Conservation (phyloP, 2,113 vertebrate genomes). For the Dendropsophus ebraccatus region DNA sequence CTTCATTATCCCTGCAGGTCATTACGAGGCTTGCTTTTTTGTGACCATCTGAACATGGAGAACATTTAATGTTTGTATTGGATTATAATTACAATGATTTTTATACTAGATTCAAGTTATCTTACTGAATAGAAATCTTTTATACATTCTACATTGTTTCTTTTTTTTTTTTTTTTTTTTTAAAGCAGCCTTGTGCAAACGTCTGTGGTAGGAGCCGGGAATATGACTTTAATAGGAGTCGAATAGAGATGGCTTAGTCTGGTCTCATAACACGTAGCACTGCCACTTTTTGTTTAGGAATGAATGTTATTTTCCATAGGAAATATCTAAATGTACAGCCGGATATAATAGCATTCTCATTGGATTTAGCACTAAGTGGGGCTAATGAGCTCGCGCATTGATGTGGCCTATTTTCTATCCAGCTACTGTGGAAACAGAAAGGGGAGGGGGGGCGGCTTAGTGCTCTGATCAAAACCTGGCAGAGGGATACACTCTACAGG, state of each 20-base stretch:
- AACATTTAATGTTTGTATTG: too few species aligned
- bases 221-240: not conserved
- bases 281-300: not conserved
- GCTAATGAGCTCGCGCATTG: slow-evolving; percentile 27
- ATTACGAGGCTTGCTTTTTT: too few species aligned
- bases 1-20: too few species aligned
- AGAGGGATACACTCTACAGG: not conserved
- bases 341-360: slow-evolving; percentile 16
- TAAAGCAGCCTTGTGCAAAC: too few species aligned
- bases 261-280: not conserved
- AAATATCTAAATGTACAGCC: slow-evolving; percentile 24
- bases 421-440: not conserved
- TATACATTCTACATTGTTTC: too few species aligned
- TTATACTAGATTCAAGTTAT: too few species aligned
- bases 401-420: slow-evolving; percentile 33
- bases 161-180: too few species aligned
- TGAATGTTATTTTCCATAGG: not conserved
- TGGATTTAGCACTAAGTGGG: slow-evolving; percentile 20
- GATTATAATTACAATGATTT: too few species aligned
- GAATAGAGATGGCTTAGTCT: not conserved
- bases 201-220: too few species aligned
- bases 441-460: not conserved
- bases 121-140: too few species aligned
- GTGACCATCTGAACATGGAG: too few species aligned
- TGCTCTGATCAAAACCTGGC: not conserved